These are phyloP conservation scores for Plagodis pulveraria DNA, from an alignment of 2,888 invertebrate species.

Conservation along the genomic window DNA sequence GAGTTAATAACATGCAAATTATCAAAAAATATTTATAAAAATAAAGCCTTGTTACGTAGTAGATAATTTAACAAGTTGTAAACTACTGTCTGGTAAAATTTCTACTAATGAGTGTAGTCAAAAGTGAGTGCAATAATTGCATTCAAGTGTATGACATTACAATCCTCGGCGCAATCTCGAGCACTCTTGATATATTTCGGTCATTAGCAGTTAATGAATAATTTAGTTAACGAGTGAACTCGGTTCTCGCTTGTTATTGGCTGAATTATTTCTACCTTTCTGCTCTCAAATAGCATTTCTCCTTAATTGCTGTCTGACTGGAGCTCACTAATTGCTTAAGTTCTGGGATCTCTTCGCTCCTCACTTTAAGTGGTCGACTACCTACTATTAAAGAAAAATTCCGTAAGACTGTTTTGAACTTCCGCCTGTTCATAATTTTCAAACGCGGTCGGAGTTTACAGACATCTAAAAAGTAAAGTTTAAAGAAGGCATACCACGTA, in stretches of 20 bases:
- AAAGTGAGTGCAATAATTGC: too few species aligned
- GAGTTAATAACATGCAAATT: too few species aligned
- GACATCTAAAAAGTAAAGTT: slow-evolving; percentile 43
- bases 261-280: slow-evolving; percentile 82
- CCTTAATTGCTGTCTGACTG: slow-evolving; percentile 83
- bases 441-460: slow-evolving; percentile 43
- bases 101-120: too few species aligned
- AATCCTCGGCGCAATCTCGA: slow-evolving; percentile 33
- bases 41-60: too few species aligned
- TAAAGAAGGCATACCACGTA: slow-evolving; percentile 16
- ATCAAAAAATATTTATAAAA: too few species aligned
- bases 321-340: slow-evolving; percentile 83
- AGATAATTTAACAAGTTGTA: too few species aligned
- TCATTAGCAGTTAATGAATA: slow-evolving; percentile 80
- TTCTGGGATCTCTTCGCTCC: slow-evolving; percentile 78
- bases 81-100: too few species aligned
- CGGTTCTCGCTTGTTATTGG: slow-evolving; percentile 68
- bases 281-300: slow-evolving; percentile 78
- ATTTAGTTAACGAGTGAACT: slow-evolving; percentile 76
- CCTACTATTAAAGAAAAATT: slow-evolving; percentile 71
- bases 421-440: slow-evolving; percentile 67
- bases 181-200: slow-evolving; percentile 64
- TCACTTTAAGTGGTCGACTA: slow-evolving; percentile 75
- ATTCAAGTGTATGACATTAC: slow-evolving; percentile 12
- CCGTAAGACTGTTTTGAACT: slow-evolving; percentile 74